phyloP scores from a whole-genome alignment of 35 echinoderm and acorn worm genomes.

The Strongylocentrotus purpuratus region DNA sequence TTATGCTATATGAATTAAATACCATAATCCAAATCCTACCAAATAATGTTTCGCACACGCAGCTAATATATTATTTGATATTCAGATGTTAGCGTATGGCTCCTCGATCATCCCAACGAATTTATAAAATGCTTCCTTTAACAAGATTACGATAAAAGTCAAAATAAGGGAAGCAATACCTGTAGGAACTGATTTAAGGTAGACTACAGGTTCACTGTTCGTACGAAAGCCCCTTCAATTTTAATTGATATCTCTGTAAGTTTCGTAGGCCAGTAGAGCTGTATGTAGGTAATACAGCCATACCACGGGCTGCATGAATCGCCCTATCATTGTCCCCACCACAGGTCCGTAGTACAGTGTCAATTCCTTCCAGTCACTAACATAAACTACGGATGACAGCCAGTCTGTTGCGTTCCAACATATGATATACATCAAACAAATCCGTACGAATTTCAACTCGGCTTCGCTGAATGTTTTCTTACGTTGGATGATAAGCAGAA shows the following conservation, averaged over 20 bases:
- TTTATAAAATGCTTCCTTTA: too few relatives aligned
- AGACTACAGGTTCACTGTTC: background rate
- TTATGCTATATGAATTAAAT: too few relatives aligned
- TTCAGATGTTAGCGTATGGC: too few relatives aligned
- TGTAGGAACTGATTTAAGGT: background rate
- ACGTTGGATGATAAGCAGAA: background rate
- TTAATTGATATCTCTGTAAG: background rate
- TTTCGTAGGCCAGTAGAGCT: background rate
- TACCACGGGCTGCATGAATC: background rate
- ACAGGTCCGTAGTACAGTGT: background rate
- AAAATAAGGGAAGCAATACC: too few relatives aligned
- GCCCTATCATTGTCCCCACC: background rate
- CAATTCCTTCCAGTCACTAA: background rate
- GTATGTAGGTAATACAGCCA: background rate
- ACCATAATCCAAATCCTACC: too few relatives aligned
- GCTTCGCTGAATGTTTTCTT: background rate
- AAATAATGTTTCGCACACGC: too few relatives aligned
- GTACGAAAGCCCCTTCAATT: background rate
- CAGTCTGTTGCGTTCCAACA: background rate
- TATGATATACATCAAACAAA: background rate
- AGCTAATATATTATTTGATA: too few relatives aligned
- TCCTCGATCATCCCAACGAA: too few relatives aligned
- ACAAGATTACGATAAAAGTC: too few relatives aligned
- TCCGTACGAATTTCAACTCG: background rate
- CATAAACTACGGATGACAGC: background rate